Evolutionary conservation across 2,113 vertebrate species (phyloP).

Genomic region (Neopipo cinnamomea): DNA sequence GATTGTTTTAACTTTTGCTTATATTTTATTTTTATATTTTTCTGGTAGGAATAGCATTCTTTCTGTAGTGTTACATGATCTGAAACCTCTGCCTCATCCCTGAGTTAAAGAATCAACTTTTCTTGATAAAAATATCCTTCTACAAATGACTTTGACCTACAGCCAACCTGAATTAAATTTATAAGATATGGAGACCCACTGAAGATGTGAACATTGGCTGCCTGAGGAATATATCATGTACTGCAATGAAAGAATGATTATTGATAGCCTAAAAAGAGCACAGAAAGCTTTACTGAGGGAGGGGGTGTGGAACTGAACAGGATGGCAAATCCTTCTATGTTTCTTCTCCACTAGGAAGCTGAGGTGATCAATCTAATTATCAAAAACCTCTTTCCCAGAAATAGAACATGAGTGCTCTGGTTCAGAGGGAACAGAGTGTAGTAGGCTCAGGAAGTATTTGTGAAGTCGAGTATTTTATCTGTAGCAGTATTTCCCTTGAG

Average conservation of each 20-base stretch:
- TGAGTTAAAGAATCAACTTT: neutral
- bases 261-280: neutral
- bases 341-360: neutral
- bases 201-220: neutral
- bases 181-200: neutral
- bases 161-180: neutral
- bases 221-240: neutral
- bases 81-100: neutral
- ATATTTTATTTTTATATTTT: neutral
- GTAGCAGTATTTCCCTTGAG: neutral
- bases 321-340: neutral
- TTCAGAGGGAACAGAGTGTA: neutral
- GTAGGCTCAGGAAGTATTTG: neutral
- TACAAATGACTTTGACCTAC: neutral
- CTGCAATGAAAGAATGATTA: neutral
- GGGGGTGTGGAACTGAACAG: neutral
- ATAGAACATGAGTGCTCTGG: neutral
- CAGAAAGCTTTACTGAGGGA: neutral
- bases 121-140: neutral
- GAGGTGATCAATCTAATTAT: slow-evolving; percentile 22
- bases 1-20: neutral
- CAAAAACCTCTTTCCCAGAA: slow-evolving; percentile 16
- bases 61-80: neutral
- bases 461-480: neutral
- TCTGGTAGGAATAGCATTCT: neutral